Percentiles rank a stretch among this genome's conserved stretches.
phyloP scores from a whole-genome alignment of 2,113 vertebrate species.

The Rhinoptilus africanus region DNA sequence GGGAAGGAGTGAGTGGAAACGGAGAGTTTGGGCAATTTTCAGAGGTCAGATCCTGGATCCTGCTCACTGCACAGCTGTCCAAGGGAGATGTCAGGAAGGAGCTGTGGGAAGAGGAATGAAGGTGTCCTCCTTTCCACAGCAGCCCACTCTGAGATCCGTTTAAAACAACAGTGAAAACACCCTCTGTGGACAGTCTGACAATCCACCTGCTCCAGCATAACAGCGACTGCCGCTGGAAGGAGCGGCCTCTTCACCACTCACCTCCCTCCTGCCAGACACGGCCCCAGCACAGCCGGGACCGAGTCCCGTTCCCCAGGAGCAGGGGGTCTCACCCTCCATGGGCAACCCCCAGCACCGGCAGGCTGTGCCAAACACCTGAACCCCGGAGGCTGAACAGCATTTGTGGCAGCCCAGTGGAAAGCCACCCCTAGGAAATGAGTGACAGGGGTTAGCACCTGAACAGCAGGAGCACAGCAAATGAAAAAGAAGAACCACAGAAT shows the following conservation, averaged over 20 bases:
- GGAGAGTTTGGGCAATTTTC: neutral
- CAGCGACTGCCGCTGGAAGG: accelerated
- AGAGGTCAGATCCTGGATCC: neutral
- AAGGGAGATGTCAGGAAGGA: neutral
- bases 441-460: neutral
- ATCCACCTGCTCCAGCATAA: neutral
- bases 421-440: accelerated
- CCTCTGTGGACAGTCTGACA: accelerated
- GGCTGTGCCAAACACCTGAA: neutral
- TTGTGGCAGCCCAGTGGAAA: too few species aligned
- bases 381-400: neutral
- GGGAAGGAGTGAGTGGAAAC: neutral
- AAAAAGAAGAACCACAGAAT: neutral
- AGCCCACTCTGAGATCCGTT: neutral
- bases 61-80: accelerated
- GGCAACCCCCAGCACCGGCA: accelerated
- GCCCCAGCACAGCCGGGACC: neutral
- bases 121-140: neutral
- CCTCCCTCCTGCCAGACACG: accelerated
- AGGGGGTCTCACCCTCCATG: neutral
- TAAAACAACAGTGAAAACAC: accelerated
- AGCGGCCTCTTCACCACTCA: too few species aligned
- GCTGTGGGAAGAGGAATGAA: neutral
- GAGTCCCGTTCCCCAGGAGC: neutral
- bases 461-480: neutral